Evolutionary conservation across 2,888 invertebrate genomes (phyloP).

Genomic region (Eudemis profundana): DNA sequence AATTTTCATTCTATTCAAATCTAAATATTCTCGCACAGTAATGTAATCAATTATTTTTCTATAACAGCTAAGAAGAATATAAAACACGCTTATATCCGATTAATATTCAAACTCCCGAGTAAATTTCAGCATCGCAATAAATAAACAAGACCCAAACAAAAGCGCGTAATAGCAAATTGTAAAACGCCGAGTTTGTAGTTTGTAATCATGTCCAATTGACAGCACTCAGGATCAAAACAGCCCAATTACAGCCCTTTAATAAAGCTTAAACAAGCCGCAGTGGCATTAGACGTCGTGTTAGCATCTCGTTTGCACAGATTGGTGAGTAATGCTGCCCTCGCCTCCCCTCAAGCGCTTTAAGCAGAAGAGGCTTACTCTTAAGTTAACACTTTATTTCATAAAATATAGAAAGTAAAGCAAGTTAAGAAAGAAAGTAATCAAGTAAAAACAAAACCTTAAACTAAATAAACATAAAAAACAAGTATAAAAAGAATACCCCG

Average conservation of each 20-base stretch:
- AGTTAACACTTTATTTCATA: too few species aligned
- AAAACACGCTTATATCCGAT: too few species aligned
- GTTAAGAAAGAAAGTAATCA: too few species aligned
- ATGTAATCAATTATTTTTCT: too few species aligned
- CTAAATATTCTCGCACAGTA: too few species aligned
- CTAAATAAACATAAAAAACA: too few species aligned
- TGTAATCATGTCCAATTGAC: constrained; percentile 4
- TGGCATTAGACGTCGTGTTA: constrained; percentile 1
- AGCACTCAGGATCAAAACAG: constrained; percentile 1
- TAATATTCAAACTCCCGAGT: too few species aligned
- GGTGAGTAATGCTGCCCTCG: neutral
- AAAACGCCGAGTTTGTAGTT: constrained; percentile 4
- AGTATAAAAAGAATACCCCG: too few species aligned
- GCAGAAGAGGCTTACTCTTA: neutral
- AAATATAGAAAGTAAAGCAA: too few species aligned
- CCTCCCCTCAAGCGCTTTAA: neutral
- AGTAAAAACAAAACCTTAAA: too few species aligned
- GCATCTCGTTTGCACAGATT: constrained; percentile 2
- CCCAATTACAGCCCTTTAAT: constrained; percentile 16
- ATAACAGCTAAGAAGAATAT: too few species aligned
- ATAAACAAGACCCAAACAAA: constrained; percentile 7
- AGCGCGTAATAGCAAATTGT: constrained; percentile 12
- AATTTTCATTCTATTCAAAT: too few species aligned
- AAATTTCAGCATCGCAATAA: neutral
- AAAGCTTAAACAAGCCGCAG: neutral